Evolutionary conservation across 2,888 invertebrate genomes (phyloP), one percentile per base, ranked within the genome.

Genomic region (Baccha elongata): DNA sequence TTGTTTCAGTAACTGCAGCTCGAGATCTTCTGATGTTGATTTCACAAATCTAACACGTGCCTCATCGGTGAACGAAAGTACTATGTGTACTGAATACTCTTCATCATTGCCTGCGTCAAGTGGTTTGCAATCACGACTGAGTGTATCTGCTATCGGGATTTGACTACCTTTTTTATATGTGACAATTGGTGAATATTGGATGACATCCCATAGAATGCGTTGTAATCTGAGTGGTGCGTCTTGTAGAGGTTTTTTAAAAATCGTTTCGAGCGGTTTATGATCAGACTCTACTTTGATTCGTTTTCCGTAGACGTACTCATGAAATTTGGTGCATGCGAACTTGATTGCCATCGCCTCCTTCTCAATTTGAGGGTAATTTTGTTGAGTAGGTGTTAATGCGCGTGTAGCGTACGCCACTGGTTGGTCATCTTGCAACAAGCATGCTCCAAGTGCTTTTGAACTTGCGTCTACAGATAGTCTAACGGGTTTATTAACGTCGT

Each of bases 311-410:
- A n/a, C 42, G 42, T 42, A 42, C 42, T 13, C 42, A 42, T 42
- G 15, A 11, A 42, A 11, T 13, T 42, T 13, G 42, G 15, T 42
- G 29, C 29, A 29, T 29, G 29, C 29, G 29, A 29, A 29, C 29
- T 29, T 29, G 29, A 29, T 29, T 29, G 29, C 29, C 29, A 15
- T 42, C 15, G 42, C 42, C 15, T 42, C 42, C 29, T 6, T 37
- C 21, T 58, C 58, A 11, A 58, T 58, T 40, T 58, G 40, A 7
- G 26, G 58, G 15, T 58, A 40, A n/a, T n/a, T n/a, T n/a, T n/a
- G n/a, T n/a, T n/a, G n/a, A n/a, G n/a, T n/a, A n/a, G n/a, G n/a
- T n/a, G 15, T 58, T 58, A n/a, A 10, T 40, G 23, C 40, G 29
- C 29, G 29, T 29, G 29, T 58, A 10, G 11, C 10, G 11, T 53